Conservation (phyloP, 37 sponge, comb jelly and placozoan genomes). For the Haliclona indistincta region DNA sequence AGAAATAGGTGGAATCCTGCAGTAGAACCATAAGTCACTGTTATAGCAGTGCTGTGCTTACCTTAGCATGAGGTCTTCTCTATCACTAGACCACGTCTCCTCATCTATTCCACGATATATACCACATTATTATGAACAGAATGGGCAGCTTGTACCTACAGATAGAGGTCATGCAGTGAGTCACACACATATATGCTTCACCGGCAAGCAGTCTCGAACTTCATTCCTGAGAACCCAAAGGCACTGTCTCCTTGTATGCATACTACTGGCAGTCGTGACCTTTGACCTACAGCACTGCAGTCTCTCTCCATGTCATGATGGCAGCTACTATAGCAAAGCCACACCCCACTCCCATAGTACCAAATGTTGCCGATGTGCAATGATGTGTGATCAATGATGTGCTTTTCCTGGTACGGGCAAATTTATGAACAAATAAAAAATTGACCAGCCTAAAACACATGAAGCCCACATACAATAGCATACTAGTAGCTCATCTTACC, state of each 20-base stretch:
- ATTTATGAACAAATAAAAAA: too few relatives aligned
- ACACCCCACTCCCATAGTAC: constrained; percentile 91
- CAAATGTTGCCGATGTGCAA: constrained; percentile 96
- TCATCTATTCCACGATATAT: constrained; percentile 74
- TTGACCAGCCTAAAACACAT: too few relatives aligned
- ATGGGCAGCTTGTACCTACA: constrained; percentile 88
- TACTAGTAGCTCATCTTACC: too few relatives aligned
- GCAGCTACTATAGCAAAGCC: constrained; percentile 94
- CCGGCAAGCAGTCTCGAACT: constrained; percentile 87
- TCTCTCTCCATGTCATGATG: too few relatives aligned
- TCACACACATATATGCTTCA: constrained; percentile 11
- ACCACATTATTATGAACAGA: constrained; percentile 85
- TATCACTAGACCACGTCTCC: constrained; percentile 36
- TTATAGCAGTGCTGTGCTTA: not conserved
- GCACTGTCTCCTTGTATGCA: constrained; percentile 96
- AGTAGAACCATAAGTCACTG: not conserved
- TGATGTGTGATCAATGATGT: too few relatives aligned
- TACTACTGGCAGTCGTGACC: constrained; percentile 47
- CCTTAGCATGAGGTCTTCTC: constrained; percentile 20
- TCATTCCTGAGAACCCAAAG: constrained; percentile 96
- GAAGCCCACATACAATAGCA: too few relatives aligned
- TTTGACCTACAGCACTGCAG: too few relatives aligned
- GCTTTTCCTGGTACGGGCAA: too few relatives aligned
- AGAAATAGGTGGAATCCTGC: constrained; percentile 80
- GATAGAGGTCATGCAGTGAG: too few relatives aligned